Base-by-base conservation (phyloP, 92 coral and sea anemone species). In the Palythoa grandis region DNA sequence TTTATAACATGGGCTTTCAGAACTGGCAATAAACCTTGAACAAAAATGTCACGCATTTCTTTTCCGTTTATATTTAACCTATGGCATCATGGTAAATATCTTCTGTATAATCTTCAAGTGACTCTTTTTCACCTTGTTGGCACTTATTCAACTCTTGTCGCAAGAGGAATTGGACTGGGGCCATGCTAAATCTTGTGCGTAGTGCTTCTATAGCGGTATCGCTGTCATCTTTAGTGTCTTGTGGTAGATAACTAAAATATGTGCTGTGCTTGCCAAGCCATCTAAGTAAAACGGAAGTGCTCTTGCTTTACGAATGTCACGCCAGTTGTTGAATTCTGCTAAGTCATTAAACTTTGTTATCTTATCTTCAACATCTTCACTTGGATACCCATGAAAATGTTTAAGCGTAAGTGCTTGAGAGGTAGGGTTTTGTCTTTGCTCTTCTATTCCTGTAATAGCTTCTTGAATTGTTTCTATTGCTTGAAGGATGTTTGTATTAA, bases 361-460 rank as follows among this genome's bases (percentile, higher is more conserved):
- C 63, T 19, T 6, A 13, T 57, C 63, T 57, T 57, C n/a, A 8
- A 57, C 5, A 14, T 57, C 63, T 57, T 57, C 63, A 57, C 63
- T 57, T 57, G 63, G 63, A 57, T 57, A 57, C 11, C 63, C 63
- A 57, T 57, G 15, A 57, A 57, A 57, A 57, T 57, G 63, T 57
- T 57, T 57, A 13, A 57, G 63, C 16, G 7, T 57, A 57, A 57
- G 63, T 57, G 14, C 63, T 57, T 57, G 63, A 8, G 63, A 57
- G 16, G 63, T 57, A 57, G 63, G 63, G 63, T 57, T 57, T 57
- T 57, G 63, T 57, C 63, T 57, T 57, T 57, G 63, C n/a, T 57
- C 63, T 13, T 57, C 63, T 57, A 57, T 57, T 13, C 63, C 63
- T 57, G 63, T 57, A 57, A 57, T 57, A 57, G 63, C 63, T 57